Conservation (phyloP, 2,888 invertebrate species). For the Chorisops tibialis region DNA sequence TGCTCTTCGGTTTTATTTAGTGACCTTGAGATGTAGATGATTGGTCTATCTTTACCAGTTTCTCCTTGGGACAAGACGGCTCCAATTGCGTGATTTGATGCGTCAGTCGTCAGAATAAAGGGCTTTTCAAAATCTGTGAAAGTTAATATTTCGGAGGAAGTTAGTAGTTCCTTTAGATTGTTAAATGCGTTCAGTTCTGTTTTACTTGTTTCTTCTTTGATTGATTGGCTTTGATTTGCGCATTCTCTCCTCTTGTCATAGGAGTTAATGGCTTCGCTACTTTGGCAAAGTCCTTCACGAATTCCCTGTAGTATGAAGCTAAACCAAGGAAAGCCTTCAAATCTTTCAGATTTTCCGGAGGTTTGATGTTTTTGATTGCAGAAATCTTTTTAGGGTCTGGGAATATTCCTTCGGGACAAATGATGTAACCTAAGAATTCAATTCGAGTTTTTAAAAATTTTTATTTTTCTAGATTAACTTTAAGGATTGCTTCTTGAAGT, state of each 20-base stretch:
- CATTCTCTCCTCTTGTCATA: background rate
- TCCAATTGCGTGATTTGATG: conserved; percentile 19
- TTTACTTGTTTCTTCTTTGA: background rate
- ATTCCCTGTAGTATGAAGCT: too few relatives aligned
- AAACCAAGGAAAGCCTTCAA: background rate
- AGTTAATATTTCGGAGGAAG: conserved; percentile 9
- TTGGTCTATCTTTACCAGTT: too few relatives aligned
- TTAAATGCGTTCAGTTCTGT: conserved; percentile 4
- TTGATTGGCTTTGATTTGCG: background rate
- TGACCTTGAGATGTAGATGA: too few relatives aligned
- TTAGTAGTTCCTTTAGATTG: background rate
- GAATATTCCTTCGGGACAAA: conserved; percentile 8
- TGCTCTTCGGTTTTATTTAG: too few relatives aligned
- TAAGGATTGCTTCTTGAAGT: background rate
- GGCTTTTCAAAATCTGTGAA: conserved; percentile 10
- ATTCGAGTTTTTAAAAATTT: background rate
- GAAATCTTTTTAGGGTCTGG: conserved; percentile 18
- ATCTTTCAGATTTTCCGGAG: conserved; percentile 18
- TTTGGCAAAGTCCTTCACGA: background rate
- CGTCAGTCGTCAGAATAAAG: conserved; percentile 19
- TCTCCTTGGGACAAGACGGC: background rate
- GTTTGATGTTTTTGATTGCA: conserved; percentile 2
- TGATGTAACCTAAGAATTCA: conserved; percentile 19
- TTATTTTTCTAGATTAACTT: conserved; percentile 7
- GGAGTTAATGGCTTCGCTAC: background rate